Evolutionary conservation across 2,888 invertebrate species (phyloP).

Genomic region (Agonopterix alstromeriana): DNA sequence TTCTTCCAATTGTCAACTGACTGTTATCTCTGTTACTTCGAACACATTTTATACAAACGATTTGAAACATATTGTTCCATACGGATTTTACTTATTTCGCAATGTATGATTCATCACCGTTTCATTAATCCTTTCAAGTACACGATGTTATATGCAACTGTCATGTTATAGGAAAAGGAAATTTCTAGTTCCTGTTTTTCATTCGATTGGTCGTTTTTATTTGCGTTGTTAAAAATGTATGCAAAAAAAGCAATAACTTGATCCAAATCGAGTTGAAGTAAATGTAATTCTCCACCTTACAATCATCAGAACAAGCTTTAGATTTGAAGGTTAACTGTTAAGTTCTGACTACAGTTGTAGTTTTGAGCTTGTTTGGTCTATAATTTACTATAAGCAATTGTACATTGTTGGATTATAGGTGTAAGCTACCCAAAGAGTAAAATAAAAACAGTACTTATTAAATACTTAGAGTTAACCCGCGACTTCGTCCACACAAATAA

Average conservation of each 20-base stretch:
- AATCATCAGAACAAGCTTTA: neutral
- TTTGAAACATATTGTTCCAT: neutral
- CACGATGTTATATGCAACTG: slow-evolving; percentile 15
- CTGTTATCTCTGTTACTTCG: slow-evolving; percentile 34
- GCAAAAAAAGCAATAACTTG: no score
- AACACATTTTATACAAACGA: slow-evolving; percentile 9
- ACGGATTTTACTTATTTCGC: neutral
- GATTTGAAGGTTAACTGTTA: slow-evolving; percentile 8
- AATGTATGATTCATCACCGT: slow-evolving; percentile 18
- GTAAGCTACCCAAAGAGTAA: no score
- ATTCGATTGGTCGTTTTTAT: neutral
- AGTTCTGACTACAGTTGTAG: no score
- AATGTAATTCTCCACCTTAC: no score
- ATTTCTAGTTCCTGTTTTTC: slow-evolving; percentile 37
- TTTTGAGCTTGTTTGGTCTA: no score
- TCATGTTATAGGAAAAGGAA: slow-evolving; percentile 41
- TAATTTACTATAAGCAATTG: no score
- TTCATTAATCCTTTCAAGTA: neutral
- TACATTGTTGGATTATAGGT: no score
- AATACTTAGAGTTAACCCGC: no score
- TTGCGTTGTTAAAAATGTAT: no score
- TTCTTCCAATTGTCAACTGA: slow-evolving; percentile 59
- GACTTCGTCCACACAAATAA: no score
- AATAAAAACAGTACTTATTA: no score
- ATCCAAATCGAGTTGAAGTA: no score